These are phyloP conservation scores for Beaufortia kweichowensis DNA, from an alignment of 2,113 vertebrate genomes.

Conservation along the genomic window DNA sequence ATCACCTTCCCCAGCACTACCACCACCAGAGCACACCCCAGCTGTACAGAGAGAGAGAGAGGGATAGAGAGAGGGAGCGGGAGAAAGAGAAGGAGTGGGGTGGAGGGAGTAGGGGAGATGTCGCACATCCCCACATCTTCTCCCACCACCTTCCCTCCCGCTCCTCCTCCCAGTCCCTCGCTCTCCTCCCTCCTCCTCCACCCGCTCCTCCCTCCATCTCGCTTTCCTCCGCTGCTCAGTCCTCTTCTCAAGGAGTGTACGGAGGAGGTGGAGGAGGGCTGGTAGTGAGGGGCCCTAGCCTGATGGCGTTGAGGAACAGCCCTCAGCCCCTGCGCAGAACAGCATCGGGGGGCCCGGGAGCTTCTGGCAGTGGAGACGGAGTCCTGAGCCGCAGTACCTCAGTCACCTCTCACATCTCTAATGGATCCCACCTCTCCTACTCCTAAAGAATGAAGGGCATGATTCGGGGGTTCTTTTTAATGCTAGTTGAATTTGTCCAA, in stretches of 20 bases:
- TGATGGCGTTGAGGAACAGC: conserved; percentile 87
- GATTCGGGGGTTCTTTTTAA: conserved; percentile 1
- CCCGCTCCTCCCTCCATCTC: conserved; percentile 72
- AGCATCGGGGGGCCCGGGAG: conserved; percentile 82
- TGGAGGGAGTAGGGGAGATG: conserved; percentile 61
- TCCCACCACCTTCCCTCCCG: conserved; percentile 78
- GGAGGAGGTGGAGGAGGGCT: conserved; percentile 69
- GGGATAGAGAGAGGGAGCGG: conserved; percentile 71
- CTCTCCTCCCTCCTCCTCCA: conserved; percentile 77
- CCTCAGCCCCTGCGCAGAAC: conserved; percentile 88
- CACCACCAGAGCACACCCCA: conserved; percentile 81
- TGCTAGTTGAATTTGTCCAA: background rate
- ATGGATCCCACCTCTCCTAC: conserved; percentile 88
- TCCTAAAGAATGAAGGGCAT: conserved; percentile 72
- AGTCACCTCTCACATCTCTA: conserved; percentile 90
- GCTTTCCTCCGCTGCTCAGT: conserved; percentile 69
- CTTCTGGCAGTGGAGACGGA: conserved; percentile 74
- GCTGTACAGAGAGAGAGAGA: conserved; percentile 76
- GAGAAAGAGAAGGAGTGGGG: conserved; percentile 73
- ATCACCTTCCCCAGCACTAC: conserved; percentile 76
- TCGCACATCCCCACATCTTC: conserved; percentile 74
- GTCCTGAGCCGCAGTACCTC: conserved; percentile 88
- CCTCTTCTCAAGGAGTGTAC: conserved; percentile 74
- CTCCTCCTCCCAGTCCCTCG: conserved; percentile 78
- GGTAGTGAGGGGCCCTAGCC: conserved; percentile 72